These are phyloP conservation scores for Rhinolophus sinicus DNA, from an alignment of 2,113 vertebrate species.

Conservation along the genomic window DNA sequence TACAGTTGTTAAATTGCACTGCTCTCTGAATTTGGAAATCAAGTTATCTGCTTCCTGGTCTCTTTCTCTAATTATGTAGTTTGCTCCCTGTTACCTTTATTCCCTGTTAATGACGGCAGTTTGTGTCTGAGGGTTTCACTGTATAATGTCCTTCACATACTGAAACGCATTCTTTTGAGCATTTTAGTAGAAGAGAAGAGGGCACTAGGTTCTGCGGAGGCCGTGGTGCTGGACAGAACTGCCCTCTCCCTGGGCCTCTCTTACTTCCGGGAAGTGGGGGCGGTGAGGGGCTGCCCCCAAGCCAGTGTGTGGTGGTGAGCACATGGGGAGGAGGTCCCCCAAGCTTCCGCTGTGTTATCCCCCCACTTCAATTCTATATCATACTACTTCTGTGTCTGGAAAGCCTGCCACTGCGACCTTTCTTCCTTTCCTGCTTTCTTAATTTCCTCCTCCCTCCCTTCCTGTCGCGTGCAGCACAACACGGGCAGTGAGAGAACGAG, in stretches of 20 bases:
- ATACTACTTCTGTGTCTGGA: neutral
- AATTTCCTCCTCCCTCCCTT: too few species aligned
- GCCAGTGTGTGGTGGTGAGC: accelerated
- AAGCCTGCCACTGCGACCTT: neutral
- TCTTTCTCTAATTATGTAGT: neutral
- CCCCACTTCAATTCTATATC: neutral
- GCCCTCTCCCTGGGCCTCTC: neutral
- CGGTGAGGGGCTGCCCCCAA: neutral
- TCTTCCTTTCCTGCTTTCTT: neutral
- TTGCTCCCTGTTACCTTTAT: neutral
- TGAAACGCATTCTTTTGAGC: neutral
- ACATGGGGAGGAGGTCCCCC: accelerated
- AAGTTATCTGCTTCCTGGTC: neutral
- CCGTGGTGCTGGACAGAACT: neutral
- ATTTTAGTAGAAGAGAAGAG: neutral
- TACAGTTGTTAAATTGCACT: neutral
- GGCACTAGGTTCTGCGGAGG: neutral
- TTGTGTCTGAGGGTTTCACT: neutral
- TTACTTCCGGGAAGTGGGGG: neutral
- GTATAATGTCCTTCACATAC: neutral
- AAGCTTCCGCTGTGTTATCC: neutral
- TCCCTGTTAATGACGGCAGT: neutral
- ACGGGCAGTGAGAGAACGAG: too few species aligned
- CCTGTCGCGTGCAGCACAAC: too few species aligned
- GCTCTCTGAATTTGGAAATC: neutral